Evolutionary conservation across 2,113 vertebrate genomes (phyloP), one percentile per base, ranked within the genome.

Genomic region (Haemorhous mexicanus): DNA sequence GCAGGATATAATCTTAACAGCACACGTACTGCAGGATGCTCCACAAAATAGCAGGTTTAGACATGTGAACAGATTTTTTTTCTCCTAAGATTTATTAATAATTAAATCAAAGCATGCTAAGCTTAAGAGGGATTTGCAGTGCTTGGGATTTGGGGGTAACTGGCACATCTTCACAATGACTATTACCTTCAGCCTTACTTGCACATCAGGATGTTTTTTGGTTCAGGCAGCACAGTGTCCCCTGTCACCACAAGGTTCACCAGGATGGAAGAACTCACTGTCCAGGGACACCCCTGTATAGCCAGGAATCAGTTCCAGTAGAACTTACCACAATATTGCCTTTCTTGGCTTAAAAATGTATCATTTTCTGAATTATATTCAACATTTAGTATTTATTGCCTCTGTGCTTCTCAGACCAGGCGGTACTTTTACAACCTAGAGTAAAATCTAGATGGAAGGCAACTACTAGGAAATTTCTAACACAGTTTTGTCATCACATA

Each of bases 1-100:
- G 94, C 50, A 27, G 92, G 95, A 95, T 80, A 94, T 79, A 95
- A 93, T 85, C 82, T 79, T 95, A 91, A n/a, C 75, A 90, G 87
- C 46, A 26, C 78, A 92, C 9, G 1, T 85, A 86, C 83, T 88
- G 79, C 91, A 94, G 53, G 70, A 89, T 1, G 20, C 67, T 91
- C 90, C 53, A 41, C 15, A 7, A 90, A 93, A 87, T 20, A 79
- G 84, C 92, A 91, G 78, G 85, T 96, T 96, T 89, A 91, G 90
- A 91, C 82, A 91, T 44, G 73, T 18, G 46, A 95, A 76, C 50
- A 68, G 66, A 53, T 53, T 76, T 81, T 83, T 70, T 28, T 66
- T 18, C 79, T 86, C 35, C 43, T 35, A 81, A 67, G 91, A 79
- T 85, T 79, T 94, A 79, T 91, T 94, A 93, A 89, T 93, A 94